Conservation (phyloP, 2,888 invertebrate species). For the Imbricaverruca yamaguchii region DNA sequence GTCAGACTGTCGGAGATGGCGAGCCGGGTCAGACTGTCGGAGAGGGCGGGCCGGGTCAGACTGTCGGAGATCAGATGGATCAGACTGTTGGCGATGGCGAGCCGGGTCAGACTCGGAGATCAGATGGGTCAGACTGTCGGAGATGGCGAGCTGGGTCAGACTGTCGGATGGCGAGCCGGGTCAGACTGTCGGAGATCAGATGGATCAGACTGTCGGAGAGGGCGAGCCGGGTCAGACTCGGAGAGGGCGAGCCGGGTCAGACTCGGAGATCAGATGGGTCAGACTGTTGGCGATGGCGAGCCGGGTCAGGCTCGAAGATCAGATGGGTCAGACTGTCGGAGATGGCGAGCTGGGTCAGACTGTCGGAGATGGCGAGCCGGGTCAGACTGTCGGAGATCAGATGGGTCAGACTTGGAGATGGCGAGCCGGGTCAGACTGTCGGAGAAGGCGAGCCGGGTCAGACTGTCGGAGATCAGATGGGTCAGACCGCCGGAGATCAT, state of each 20-base stretch:
- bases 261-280: too few relatives aligned
- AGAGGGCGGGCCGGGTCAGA: too few relatives aligned
- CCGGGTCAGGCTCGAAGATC: too few relatives aligned
- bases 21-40: too few relatives aligned
- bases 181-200: not conserved
- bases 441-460: too few relatives aligned
- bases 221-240: conserved; percentile 28
- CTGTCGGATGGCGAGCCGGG: conserved; percentile 48
- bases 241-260: conserved; percentile 50
- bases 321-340: too few relatives aligned
- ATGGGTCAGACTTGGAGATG: not conserved
- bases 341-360: not conserved
- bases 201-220: not conserved
- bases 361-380: conserved; percentile 53
- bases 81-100: too few relatives aligned
- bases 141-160: not conserved
- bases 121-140: too few relatives aligned
- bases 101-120: too few relatives aligned
- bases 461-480: conserved; percentile 65
- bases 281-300: too few relatives aligned
- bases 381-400: not conserved
- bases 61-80: conserved; percentile 65
- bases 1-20: too few relatives aligned
- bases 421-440: too few relatives aligned
- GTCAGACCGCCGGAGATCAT: not conserved